phyloP scores from a whole-genome alignment of 2,888 invertebrate genomes.

The Epirrhoe tristata region DNA sequence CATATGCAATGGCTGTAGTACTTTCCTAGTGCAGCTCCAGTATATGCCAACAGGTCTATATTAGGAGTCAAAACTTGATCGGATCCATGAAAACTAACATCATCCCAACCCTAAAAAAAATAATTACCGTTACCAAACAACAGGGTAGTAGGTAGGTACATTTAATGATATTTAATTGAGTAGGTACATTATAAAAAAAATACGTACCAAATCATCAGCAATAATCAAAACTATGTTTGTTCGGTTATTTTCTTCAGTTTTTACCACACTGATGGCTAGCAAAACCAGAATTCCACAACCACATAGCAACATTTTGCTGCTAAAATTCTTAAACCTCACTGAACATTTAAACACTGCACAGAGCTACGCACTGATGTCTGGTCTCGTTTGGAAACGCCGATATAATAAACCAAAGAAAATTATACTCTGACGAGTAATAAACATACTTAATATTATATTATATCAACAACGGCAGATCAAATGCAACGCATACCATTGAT shows the following conservation, averaged over 20 bases:
- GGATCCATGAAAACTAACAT: slow-evolving; percentile 95
- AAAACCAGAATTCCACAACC: slow-evolving; percentile 17
- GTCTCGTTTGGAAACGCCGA: not conserved
- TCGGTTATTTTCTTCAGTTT: slow-evolving; percentile 13
- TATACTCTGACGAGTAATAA: not conserved
- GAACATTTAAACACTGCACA: not conserved
- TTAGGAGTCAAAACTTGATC: slow-evolving; percentile 95
- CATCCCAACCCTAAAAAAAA: slow-evolving; percentile 92
- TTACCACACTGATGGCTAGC: slow-evolving; percentile 14
- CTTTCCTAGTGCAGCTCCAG: slow-evolving; percentile 92
- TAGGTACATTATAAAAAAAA: not conserved
- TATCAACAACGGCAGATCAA: too few species aligned
- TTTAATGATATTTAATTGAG: too few species aligned
- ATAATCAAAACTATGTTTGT: slow-evolving; percentile 91
- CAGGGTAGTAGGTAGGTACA: not conserved
- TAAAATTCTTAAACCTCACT: not conserved
- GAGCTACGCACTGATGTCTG: not conserved
- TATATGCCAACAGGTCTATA: slow-evolving; percentile 93
- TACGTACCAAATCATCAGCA: slow-evolving; percentile 91
- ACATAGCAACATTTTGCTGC: slow-evolving; percentile 16
- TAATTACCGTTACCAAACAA: not conserved
- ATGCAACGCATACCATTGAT: too few species aligned
- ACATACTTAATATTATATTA: not conserved
- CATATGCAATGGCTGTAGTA: slow-evolving; percentile 94
- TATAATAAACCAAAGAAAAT: not conserved